Evolutionary conservation across 2,797 vertebrate species (phyloP), one percentile per base, ranked within the genome.

Genomic region (Balearica regulorum): DNA sequence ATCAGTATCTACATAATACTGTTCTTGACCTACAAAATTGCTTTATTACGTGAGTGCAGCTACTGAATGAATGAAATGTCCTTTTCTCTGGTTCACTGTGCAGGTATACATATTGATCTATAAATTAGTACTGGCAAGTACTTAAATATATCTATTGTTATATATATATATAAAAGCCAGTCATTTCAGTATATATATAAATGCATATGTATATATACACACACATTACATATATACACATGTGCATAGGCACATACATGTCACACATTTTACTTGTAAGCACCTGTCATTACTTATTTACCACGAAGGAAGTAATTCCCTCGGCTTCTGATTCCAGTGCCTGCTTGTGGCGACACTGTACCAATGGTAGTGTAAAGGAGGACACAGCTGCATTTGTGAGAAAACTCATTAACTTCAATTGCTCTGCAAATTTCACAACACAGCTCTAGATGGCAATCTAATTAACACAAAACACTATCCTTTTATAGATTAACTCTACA

Each of bases 361-460:
- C 25, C n/a, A 18, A 26, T 20, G 61, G 55, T 8, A 33, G 29
- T 4, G 37, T 16, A 54, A 72, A 53, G 58, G 53, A 92, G 69
- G 73, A 33, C 93, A 91, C 87, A 95, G 84, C 83, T 87, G 80
- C 77, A 73, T 44, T 79, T 91, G 51, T 48, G 66, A 91, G 58
- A 83, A 93, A 93, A 70, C 51, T 91, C 80, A 91, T 90, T 93
- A 94, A 84, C 70, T 93, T 79, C 80, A 89, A 72, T 68, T 72
- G 77, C 87, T 94, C 87, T 87, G 73, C 80, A 95, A 91, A 95
- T 91, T 97, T 88, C 89, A 91, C 0, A 0, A 62, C 51, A 70
- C 33, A 61, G 49, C 31, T 83, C 48, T 57, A 79, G 80, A 87
- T 9, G 6, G 44, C 37, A 93, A 64, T 51, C 51, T 89, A 92